Base-by-base conservation (phyloP, 2,797 vertebrate species). In the Scarus forsteni region DNA sequence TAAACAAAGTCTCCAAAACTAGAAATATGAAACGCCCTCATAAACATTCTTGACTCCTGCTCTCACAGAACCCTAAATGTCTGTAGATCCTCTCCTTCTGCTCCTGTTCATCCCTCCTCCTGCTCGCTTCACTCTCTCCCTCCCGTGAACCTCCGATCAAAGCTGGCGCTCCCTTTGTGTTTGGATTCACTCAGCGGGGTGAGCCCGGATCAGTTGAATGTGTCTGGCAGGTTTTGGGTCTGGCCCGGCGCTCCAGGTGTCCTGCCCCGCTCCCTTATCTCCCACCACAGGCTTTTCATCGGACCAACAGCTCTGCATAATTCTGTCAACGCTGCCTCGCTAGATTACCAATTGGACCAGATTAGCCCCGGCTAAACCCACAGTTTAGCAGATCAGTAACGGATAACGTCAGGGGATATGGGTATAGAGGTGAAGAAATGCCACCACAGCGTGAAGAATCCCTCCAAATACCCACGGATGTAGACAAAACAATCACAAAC, bases 61-160 rank as follows among this genome's bases (percentile, higher is more conserved):
- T 60, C 52, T 77, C 3, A 11, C 3, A 42, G 52, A 9, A 61
- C 6, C 44, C 12, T 16, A 27, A 65, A 50, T 36, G 62, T 35
- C 51, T 14, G 45, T 49, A 48, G 60, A 62, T 65, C 46, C 36
- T 53, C 65, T 71, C 38, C 50, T 8, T 66, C n/a, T 58, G 49
- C 9, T 3, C 46, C 56, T 15, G 40, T 71, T 75, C 16, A 55
- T 51, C 64, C 19, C 7, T 73, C 53, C 13, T 50, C 46, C 73
- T 4, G 6, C 46, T 27, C 66, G 14, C 50, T 51, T 67, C 49
- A 54, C 12, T 40, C 52, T 49, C 48, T 61, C 77, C 57, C 66
- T 79, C 80, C 73, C 51, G 73, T 48, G 57, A 67, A 80, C 81
- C 58, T 75, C 40, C 50, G 75, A 88, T 90, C 76, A 87, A 88